Conservation (phyloP, 2,888 invertebrate genomes). For the Orchesellides sinensis region DNA sequence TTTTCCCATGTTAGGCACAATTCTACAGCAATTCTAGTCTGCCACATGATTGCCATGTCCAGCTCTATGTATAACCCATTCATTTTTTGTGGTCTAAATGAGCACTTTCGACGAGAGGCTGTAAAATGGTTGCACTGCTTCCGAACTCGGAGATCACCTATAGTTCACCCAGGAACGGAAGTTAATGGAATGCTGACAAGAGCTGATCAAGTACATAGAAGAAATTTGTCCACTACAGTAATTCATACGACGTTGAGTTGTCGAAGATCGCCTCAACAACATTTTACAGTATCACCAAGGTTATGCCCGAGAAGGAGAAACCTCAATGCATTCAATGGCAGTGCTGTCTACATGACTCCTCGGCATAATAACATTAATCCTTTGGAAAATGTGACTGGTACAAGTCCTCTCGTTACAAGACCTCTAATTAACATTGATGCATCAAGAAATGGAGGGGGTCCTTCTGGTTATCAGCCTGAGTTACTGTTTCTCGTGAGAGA, state of each 20-base stretch:
- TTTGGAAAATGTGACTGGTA: conserved; percentile 14
- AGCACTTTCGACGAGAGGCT: conserved; percentile 76
- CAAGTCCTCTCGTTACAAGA: conserved; percentile 14
- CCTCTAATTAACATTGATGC: conserved; percentile 5
- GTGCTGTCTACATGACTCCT: conserved; percentile 37
- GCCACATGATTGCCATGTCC: conserved; percentile 78
- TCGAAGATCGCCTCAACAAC: conserved; percentile 49
- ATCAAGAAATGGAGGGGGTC: conserved; percentile 21
- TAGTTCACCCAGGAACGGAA: conserved; percentile 74
- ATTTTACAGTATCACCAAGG: conserved; percentile 34
- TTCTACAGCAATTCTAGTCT: conserved; percentile 77
- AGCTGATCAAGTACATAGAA: conserved; percentile 56
- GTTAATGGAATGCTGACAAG: conserved; percentile 72
- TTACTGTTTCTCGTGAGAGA: conserved; percentile 52
- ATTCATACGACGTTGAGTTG: conserved; percentile 54
- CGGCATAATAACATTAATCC: not conserved
- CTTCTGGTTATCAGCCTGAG: conserved; percentile 54
- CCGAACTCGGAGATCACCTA: conserved; percentile 68
- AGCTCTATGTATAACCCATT: conserved; percentile 78
- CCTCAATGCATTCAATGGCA: no score
- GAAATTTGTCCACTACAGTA: conserved; percentile 67
- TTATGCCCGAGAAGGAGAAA: conserved; percentile 22
- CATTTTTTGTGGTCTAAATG: conserved; percentile 79
- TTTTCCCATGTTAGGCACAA: conserved; percentile 76
- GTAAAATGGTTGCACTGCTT: conserved; percentile 76